These are phyloP conservation scores for Thryonomys swinderianus DNA, from an alignment of 2,113 vertebrate genomes.

Conservation along the genomic window DNA sequence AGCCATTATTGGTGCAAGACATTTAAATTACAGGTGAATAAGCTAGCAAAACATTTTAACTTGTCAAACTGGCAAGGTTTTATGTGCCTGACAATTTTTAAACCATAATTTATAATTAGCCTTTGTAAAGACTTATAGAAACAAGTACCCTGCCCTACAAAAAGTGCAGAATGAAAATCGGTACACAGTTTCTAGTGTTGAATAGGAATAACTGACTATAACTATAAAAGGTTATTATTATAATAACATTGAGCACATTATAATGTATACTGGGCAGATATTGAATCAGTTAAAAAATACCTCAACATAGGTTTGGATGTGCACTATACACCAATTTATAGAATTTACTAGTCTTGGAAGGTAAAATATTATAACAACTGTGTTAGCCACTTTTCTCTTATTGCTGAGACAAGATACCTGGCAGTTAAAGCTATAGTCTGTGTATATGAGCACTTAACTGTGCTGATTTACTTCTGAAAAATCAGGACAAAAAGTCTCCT, in stretches of 20 bases:
- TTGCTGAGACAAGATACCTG: no score
- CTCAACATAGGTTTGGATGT: no score
- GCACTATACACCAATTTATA: not conserved
- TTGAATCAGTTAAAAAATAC: not conserved
- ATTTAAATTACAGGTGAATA: not conserved
- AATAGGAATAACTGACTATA: not conserved
- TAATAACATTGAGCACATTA: not conserved
- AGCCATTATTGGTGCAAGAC: not conserved
- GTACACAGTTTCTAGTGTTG: not conserved
- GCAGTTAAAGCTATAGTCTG: no score
- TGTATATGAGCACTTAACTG: fast-evolving
- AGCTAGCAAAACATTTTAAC: not conserved
- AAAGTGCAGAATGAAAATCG: not conserved
- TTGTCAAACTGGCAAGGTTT: not conserved
- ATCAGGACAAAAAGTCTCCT: no score
- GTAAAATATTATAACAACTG: no score
- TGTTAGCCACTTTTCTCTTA: no score
- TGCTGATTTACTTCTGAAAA: not conserved
- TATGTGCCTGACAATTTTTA: not conserved
- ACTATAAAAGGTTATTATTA: no score
- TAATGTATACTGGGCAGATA: not conserved
- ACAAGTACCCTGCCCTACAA: not conserved
- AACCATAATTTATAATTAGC: not conserved
- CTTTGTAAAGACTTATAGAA: not conserved
- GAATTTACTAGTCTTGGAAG: not conserved